Evolutionary conservation across 2,797 vertebrate species (phyloP).

Genomic region (Catamblyrhynchus diadema): DNA sequence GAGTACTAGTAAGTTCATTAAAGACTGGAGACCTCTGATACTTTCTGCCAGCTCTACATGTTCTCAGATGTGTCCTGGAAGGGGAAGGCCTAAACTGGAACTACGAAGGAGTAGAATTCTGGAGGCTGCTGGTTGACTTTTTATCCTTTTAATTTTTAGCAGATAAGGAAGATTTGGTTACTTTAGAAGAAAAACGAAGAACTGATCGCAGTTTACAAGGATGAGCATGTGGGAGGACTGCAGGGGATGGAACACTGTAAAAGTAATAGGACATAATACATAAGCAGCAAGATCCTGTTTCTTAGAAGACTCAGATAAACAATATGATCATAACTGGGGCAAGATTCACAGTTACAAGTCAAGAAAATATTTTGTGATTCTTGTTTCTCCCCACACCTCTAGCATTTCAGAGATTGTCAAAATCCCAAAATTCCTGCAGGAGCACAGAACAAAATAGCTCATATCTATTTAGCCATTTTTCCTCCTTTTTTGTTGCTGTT

Average conservation of each 20-base stretch:
- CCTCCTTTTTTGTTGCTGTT: neutral
- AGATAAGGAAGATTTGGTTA: neutral
- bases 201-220: neutral
- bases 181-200: neutral
- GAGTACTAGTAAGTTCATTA: neutral
- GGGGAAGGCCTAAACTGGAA: neutral
- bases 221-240: slow-evolving; percentile 3
- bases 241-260: neutral
- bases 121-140: neutral
- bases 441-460: neutral
- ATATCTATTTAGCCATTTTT: neutral
- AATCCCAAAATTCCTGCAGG: neutral
- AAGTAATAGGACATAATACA: neutral
- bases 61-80: neutral
- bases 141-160: neutral
- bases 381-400: neutral
- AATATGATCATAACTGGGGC: neutral
- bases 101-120: neutral
- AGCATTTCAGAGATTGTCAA: neutral
- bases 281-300: neutral
- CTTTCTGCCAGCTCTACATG: neutral
- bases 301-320: neutral
- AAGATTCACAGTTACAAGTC: neutral
- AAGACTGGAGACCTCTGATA: neutral
- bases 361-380: neutral